Evolutionary conservation across 2,888 invertebrate genomes (phyloP).

Genomic region (Drosophila peninsularis): DNA sequence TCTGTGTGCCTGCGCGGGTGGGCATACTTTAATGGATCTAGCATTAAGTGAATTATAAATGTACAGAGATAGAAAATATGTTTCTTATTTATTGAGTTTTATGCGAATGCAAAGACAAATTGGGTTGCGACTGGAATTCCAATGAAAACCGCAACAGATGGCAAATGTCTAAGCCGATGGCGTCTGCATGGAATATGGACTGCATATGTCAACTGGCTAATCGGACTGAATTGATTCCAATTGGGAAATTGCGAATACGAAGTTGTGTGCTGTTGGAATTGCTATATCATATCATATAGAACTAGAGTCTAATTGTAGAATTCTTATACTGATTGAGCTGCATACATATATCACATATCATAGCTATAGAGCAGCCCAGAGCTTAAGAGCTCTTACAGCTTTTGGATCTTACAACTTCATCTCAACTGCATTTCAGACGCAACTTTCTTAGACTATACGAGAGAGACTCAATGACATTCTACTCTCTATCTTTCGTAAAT

Average conservation of each 20-base stretch:
- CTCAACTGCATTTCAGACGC: background rate
- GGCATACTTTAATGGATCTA: constrained; percentile 5
- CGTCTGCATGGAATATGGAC: background rate
- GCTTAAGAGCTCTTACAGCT: background rate
- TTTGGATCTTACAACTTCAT: background rate
- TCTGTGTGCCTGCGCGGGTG: constrained; percentile 56
- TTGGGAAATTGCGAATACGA: background rate
- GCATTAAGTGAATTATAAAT: background rate
- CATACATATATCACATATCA: background rate
- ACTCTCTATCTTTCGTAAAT: background rate
- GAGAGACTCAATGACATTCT: background rate
- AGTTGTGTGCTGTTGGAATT: too few relatives aligned
- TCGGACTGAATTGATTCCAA: background rate
- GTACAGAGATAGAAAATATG: background rate
- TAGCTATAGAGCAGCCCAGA: background rate
- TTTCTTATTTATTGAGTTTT: background rate
- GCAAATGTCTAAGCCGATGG: background rate
- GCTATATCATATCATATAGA: too few relatives aligned
- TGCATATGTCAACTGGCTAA: background rate
- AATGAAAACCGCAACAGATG: background rate
- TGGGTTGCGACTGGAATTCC: background rate
- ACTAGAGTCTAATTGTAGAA: too few relatives aligned
- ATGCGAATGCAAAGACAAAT: constrained; percentile 1
- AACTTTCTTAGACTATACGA: background rate
- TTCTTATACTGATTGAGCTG: background rate